Conservation (phyloP, 1,140 invertebrate genomes). For the Nebria ingens region DNA sequence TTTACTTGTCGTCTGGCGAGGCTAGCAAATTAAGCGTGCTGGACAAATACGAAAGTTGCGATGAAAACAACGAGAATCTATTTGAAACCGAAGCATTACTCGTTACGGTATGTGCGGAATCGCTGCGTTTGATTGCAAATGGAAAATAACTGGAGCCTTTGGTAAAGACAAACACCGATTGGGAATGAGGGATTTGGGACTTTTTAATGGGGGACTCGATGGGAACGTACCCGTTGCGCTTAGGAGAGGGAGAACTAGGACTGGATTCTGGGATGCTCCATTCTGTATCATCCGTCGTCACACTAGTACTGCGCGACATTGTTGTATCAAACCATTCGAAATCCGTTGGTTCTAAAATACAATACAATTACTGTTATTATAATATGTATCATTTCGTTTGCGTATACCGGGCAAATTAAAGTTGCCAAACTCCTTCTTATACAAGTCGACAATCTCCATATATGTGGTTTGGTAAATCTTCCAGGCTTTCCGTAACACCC, state of each 20-base stretch:
- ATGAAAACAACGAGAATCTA: not conserved
- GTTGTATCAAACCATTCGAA: not conserved
- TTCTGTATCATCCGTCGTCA: not conserved
- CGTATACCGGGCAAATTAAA: conserved; percentile 19
- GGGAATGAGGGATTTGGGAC: not conserved
- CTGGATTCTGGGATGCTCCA: not conserved
- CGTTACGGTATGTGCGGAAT: not conserved
- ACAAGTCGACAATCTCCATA: conserved; percentile 44
- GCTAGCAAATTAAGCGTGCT: not conserved
- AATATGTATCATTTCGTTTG: not conserved
- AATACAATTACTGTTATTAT: not conserved
- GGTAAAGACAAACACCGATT: not conserved
- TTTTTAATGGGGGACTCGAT: not conserved
- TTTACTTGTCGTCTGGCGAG: not conserved
- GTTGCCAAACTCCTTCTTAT: conserved; percentile 31
- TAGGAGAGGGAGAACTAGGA: not conserved
- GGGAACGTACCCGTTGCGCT: not conserved
- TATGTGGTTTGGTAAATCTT: conserved; percentile 60
- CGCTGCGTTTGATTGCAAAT: not conserved
- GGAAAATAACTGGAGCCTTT: not conserved
- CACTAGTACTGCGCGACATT: not conserved
- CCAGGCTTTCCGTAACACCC: conserved; percentile 62
- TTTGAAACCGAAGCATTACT: not conserved
- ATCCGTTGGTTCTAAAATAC: conserved; percentile 3
- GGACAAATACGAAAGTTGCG: conserved; percentile 9